A percentile compares a stretch with the other conserved stretches of the same genome.
Evolutionary conservation across 2,113 vertebrate genomes (phyloP).

Genomic region (Willisornis vidua): DNA sequence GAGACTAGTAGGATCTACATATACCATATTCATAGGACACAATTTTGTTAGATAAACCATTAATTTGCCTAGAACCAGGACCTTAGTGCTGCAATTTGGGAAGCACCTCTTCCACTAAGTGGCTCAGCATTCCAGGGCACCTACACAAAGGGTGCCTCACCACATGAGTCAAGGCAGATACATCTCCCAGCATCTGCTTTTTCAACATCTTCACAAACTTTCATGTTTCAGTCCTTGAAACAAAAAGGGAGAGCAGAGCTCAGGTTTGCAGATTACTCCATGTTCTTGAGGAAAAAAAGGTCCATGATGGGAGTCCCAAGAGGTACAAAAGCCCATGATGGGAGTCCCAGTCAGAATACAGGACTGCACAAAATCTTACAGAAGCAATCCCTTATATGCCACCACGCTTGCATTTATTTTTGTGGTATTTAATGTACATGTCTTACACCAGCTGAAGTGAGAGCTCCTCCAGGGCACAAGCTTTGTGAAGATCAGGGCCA

Average conservation of each 20-base stretch:
- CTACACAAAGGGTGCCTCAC: background rate
- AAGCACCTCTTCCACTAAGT: background rate
- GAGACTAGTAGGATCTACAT: background rate
- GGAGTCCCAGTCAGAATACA: background rate
- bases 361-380: background rate
- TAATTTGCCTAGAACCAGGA: background rate
- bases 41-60: background rate
- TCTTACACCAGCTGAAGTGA: background rate
- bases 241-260: background rate
- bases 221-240: background rate
- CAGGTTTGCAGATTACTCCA: background rate
- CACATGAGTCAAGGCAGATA: rapidly evolving
- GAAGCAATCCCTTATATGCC: background rate
- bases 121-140: background rate
- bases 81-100: background rate
- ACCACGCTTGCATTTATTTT: background rate
- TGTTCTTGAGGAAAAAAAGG: background rate
- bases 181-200: background rate
- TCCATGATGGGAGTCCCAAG: too few species aligned
- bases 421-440: background rate
- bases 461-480: background rate
- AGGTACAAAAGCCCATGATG: background rate
- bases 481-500: background rate
- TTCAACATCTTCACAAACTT: background rate
- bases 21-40: background rate